Base-by-base conservation (phyloP, 37 sponge, comb jelly and placozoan genomes). In the Beroe ovata region DNA sequence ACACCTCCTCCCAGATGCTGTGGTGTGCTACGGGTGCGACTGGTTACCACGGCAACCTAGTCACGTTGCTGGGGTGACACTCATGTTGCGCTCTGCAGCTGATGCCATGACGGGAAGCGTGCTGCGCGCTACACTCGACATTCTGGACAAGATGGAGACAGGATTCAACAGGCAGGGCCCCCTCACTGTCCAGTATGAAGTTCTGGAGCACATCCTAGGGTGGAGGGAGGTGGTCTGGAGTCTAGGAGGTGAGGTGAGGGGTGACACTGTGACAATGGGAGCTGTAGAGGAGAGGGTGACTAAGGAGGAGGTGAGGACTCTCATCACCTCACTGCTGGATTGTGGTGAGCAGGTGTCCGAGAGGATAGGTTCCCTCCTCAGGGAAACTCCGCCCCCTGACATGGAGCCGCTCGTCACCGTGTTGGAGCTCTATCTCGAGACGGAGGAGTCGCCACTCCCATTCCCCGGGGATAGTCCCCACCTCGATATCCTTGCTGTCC, bases 71-170 rank as follows among this genome's bases (percentile, higher is more conserved):
- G 69, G 69, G 16, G 33, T 66, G 36, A 25, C 32, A 32, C 69
- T 66, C 3, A 34, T 66, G 16, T 37, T 66, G 36, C 25, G 36
- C 36, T 66, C 69, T 66, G 36, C 69, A 11, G 69, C 29, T 26
- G 33, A 29, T 32, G 36, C 8, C 0, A 30, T 29, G 36, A 30
- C 30, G 16, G 25, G 69, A 4, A 25, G 32, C 1, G 69, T 37
- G 18, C 25, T 66, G 18, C 33, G 69, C 29, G 69, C 69, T 32
- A 66, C 69, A 29, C 36, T 66, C 2, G 69, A 66, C 11, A 66
- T 66, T 18, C 29, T 66, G 8, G 69, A 66, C 69, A 66, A 66
- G 69, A 66, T 66, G 36, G 30, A 66, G 69, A 66, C 69, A 37
- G 69, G 69, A 1, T 66, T 66, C 36, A 29, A 66, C 36, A 66